Conservation (phyloP, 2,797 vertebrate genomes). For the Liasis olivaceus region DNA sequence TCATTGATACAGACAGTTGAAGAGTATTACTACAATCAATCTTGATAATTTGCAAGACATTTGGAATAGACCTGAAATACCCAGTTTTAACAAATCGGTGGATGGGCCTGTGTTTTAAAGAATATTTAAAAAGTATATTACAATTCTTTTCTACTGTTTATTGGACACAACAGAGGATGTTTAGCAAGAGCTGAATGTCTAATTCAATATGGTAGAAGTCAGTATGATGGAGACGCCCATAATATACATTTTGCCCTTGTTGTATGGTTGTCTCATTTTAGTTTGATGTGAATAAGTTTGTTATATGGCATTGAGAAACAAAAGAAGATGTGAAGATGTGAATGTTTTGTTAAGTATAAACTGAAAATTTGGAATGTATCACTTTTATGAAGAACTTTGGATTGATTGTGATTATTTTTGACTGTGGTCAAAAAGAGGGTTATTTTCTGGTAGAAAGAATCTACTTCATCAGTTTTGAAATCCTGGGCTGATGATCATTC, state of each 20-base stretch:
- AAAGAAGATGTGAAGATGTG: not conserved
- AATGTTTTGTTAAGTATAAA: not conserved
- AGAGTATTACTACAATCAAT: not conserved
- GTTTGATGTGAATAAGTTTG: not conserved
- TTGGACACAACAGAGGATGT: not conserved
- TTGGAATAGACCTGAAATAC: not conserved
- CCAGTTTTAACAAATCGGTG: not conserved
- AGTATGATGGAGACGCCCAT: not conserved
- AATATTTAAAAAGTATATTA: not conserved
- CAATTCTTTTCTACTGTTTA: not conserved
- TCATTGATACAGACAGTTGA: not conserved
- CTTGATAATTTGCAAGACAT: not conserved
- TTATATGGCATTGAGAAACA: not conserved
- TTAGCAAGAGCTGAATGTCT: not conserved
- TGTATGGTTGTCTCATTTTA: not conserved
- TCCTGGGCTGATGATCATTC: not conserved
- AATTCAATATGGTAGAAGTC: not conserved
- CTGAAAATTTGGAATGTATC: not conserved
- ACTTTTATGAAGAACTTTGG: not conserved
- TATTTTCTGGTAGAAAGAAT: not conserved
- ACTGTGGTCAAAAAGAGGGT: not conserved
- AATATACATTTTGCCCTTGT: not conserved
- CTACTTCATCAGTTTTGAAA: not conserved
- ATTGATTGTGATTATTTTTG: not conserved
- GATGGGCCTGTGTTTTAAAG: not conserved